Percentiles rank a stretch among this genome's conserved stretches.
Conservation (phyloP, 2,797 vertebrate genomes). For the Echiichthys vipera region DNA sequence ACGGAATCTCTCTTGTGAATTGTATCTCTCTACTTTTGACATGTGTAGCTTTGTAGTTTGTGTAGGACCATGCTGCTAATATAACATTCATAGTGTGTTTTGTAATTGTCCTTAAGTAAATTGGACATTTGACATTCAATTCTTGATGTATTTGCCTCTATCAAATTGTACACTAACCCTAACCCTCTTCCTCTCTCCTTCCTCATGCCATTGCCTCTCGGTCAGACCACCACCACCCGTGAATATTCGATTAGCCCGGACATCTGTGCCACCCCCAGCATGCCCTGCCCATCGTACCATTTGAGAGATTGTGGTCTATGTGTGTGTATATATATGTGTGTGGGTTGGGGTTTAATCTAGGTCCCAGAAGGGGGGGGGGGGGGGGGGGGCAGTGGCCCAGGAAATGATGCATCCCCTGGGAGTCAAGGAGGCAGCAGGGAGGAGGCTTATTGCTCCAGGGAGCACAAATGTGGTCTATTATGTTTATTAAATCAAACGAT, state of each 20-base stretch:
- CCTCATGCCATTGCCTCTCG: slow-evolving; percentile 33
- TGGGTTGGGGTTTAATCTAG: slow-evolving; percentile 55
- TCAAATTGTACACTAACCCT: not conserved
- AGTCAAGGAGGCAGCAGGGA: slow-evolving; percentile 69
- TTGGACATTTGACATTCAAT: not conserved
- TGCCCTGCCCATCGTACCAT: slow-evolving; percentile 56
- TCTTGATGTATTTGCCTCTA: not conserved
- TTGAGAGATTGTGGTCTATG: slow-evolving; percentile 13
- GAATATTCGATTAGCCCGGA: slow-evolving; percentile 69
- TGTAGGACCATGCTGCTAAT: not conserved
- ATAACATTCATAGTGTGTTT: not conserved
- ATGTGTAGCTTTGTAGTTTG: not conserved
- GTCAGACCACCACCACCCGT: slow-evolving; percentile 61
- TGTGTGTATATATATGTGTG: not conserved
- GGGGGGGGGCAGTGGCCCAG: slow-evolving; percentile 70
- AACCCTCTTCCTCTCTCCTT: not conserved
- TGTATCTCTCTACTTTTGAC: not conserved
- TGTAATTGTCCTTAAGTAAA: not conserved
- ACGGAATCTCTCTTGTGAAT: not conserved
- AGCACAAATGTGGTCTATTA: slow-evolving; percentile 67
- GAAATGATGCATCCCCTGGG: slow-evolving; percentile 75
- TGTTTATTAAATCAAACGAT: slow-evolving; percentile 71
- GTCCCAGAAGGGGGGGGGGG: slow-evolving; percentile 53
- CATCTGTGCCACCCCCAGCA: slow-evolving; percentile 74
- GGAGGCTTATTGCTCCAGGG: slow-evolving; percentile 64